Evolutionary conservation across 2,888 invertebrate genomes (phyloP).

Genomic region (Gnatocerus cornutus): DNA sequence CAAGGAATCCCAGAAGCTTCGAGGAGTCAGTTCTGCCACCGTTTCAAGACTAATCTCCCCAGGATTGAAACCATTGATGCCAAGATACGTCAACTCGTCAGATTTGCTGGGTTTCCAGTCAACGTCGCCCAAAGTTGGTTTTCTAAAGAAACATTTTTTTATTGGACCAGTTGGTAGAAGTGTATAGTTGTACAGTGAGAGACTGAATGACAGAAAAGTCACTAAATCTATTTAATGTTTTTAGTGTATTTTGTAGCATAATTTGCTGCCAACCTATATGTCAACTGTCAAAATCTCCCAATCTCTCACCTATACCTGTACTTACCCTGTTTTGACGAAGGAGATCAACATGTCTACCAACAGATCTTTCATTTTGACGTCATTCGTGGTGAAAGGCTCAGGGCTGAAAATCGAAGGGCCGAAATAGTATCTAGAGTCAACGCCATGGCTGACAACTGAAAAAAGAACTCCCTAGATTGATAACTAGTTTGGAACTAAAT

Average conservation of each 20-base stretch:
- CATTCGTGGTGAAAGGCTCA: neutral
- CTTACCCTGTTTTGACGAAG: slow-evolving; percentile 1
- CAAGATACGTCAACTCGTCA: slow-evolving; percentile 11
- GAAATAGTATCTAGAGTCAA: slow-evolving; percentile 2
- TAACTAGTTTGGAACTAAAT: too few species aligned
- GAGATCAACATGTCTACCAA: slow-evolving; percentile 9
- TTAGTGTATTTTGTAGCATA: too few species aligned
- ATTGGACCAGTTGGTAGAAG: neutral
- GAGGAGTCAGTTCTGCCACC: slow-evolving; percentile 1
- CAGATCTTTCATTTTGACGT: slow-evolving; percentile 52
- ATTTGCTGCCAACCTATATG: too few species aligned
- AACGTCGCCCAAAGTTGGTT: neutral
- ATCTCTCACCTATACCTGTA: too few species aligned
- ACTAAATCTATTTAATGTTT: too few species aligned
- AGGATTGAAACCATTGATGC: neutral
- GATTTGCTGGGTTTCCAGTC: slow-evolving; percentile 3
- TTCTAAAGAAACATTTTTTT: slow-evolving; percentile 3
- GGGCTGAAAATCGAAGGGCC: neutral
- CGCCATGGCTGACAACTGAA: slow-evolving; percentile 37
- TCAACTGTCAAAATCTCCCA: too few species aligned
- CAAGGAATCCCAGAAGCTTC: neutral
- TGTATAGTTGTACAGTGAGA: too few species aligned
- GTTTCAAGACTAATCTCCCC: slow-evolving; percentile 1
- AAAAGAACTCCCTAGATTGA: neutral
- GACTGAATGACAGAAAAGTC: too few species aligned